Conservation (phyloP, 2,888 invertebrate genomes). For the Amblyteles armatorius region DNA sequence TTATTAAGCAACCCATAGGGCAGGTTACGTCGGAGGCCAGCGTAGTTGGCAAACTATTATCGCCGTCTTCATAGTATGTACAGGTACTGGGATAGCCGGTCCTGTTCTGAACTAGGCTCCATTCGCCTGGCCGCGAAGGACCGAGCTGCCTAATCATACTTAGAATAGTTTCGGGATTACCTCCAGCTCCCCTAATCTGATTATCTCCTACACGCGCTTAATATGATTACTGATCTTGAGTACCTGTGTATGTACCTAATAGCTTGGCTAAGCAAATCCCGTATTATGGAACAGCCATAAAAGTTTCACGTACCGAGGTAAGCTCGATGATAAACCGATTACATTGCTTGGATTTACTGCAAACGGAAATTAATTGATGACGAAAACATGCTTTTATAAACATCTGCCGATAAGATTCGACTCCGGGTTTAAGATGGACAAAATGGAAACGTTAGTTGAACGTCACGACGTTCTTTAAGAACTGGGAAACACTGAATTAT, state of each 20-base stretch:
- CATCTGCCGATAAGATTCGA: constrained; percentile 18
- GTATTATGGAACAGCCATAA: constrained; percentile 79
- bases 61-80: constrained; percentile 83
- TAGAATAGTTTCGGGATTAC: constrained; percentile 85
- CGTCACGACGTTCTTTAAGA: background rate
- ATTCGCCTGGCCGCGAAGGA: constrained; percentile 77
- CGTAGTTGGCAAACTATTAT: constrained; percentile 85
- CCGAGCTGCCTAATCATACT: constrained; percentile 84
- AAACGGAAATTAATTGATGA: constrained; percentile 60
- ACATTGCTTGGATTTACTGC: constrained; percentile 66
- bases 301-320: constrained; percentile 80
- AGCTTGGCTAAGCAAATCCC: constrained; percentile 81
- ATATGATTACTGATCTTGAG: constrained; percentile 85
- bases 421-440: background rate
- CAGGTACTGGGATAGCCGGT: constrained; percentile 79
- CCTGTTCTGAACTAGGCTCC: constrained; percentile 73
- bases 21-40: constrained; percentile 82
- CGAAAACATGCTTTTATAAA: constrained; percentile 38
- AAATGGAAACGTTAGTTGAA: no score
- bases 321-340: constrained; percentile 78
- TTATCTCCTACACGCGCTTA: constrained; percentile 84
- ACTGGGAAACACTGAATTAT: background rate
- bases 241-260: constrained; percentile 80
- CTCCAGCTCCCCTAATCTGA: constrained; percentile 84
- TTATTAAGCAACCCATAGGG: constrained; percentile 84